A percentile compares a stretch with the other conserved stretches of the same genome.
These are phyloP conservation scores for Lamprotornis superbus DNA, from an alignment of 2,113 vertebrate species.

Conservation along the genomic window DNA sequence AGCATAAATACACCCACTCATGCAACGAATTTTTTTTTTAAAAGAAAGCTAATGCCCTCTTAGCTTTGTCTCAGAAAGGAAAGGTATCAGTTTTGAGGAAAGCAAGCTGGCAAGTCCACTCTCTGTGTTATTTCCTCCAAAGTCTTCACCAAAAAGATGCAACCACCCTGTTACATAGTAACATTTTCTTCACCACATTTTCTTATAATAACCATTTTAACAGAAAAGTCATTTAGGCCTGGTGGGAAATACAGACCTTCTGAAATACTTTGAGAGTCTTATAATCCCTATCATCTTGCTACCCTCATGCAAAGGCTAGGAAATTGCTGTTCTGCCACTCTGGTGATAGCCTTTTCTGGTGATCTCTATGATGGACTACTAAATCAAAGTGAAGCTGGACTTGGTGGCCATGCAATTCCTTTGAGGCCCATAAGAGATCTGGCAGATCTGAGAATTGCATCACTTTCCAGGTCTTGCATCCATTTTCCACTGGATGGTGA, in stretches of 20 bases:
- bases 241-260: not conserved
- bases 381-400: not conserved
- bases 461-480: not conserved
- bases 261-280: not conserved
- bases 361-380: not conserved
- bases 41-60: not conserved
- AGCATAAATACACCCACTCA: not conserved
- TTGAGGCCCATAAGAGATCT: not conserved
- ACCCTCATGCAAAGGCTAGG: not conserved
- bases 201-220: slow-evolving; percentile 10
- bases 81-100: not conserved
- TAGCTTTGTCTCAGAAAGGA: not conserved
- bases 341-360: not conserved
- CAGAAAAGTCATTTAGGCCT: slow-evolving; percentile 22
- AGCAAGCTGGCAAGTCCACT: not conserved
- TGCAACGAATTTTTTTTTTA: not conserved
- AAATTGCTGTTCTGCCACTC: not conserved
- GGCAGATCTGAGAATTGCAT: not conserved
- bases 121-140: not conserved
- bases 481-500: not conserved
- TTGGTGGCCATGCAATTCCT: not conserved
- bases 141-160: not conserved
- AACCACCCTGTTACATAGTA: not conserved
- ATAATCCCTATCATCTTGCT: not conserved
- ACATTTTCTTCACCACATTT: not conserved